phyloP scores from a whole-genome alignment of 2,888 invertebrate species.

The Hydraecia micacea region DNA sequence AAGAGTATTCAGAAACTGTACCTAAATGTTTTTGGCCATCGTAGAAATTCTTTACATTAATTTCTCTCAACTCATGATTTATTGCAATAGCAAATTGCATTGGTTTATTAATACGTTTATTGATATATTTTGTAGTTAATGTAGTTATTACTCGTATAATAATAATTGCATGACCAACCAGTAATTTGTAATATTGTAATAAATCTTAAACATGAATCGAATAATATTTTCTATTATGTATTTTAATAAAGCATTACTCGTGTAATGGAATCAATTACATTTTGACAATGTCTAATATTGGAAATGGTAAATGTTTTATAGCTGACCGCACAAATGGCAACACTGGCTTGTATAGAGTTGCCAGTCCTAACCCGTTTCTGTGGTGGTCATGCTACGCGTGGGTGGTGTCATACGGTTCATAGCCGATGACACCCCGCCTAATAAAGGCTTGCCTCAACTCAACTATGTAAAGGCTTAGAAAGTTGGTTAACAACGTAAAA shows the following conservation, averaged over 20 bases:
- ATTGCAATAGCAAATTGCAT: conserved; percentile 6
- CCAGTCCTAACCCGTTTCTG: not conserved
- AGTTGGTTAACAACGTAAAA: not conserved
- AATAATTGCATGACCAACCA: conserved; percentile 36
- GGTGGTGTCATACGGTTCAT: no score
- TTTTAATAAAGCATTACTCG: conserved; percentile 18
- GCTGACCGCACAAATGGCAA: not conserved
- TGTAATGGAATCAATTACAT: conserved; percentile 21
- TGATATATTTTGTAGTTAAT: conserved; percentile 16
- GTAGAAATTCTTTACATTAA: not conserved
- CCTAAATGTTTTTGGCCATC: not conserved
- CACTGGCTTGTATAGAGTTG: not conserved
- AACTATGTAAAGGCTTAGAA: not conserved
- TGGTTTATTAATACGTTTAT: conserved; percentile 2
- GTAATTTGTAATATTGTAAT: conserved; percentile 26
- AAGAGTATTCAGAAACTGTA: not conserved
- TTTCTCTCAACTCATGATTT: not conserved
- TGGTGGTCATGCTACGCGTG: no score
- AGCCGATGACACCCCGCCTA: no score
- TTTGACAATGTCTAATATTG: conserved; percentile 10
- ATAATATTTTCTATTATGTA: conserved; percentile 18
- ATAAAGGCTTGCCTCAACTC: no score
- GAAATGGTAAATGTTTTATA: not conserved
- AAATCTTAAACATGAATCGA: conserved; percentile 18
- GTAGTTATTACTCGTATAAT: conserved; percentile 16